phyloP scores from a whole-genome alignment of 2,888 invertebrate species.

The Agrotis puta region DNA sequence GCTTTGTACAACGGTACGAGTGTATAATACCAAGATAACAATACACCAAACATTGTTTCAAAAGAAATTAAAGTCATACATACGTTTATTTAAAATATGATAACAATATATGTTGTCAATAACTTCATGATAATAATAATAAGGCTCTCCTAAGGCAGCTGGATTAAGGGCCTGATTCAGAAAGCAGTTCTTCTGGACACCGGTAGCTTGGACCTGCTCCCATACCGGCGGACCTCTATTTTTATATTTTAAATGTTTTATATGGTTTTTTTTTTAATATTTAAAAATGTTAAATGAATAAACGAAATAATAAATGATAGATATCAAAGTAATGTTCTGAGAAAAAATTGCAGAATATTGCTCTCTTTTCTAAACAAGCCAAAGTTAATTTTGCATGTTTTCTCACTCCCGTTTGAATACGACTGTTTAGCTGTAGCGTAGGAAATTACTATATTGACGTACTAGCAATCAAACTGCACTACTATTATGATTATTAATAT shows the following conservation, averaged over 20 bases:
- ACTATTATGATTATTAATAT: conserved; percentile 51
- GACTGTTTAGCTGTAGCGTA: conserved; percentile 18
- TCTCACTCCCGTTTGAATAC: conserved; percentile 5
- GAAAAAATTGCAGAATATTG: neutral
- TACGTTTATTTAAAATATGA: conserved; percentile 22
- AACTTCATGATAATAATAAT: neutral
- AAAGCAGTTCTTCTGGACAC: too few species aligned
- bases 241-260: too few species aligned
- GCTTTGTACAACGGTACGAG: conserved; percentile 64
- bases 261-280: too few species aligned
- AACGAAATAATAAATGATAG: too few species aligned
- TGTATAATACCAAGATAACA: conserved; percentile 59
- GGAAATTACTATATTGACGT: conserved; percentile 44
- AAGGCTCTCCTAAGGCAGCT: too few species aligned
- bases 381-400: conserved; percentile 1
- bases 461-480: conserved; percentile 33
- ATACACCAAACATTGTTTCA: conserved; percentile 24
- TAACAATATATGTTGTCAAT: neutral
- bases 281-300: too few species aligned
- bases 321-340: neutral
- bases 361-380: conserved; percentile 6
- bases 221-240: too few species aligned
- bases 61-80: conserved; percentile 31
- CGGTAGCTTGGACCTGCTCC: too few species aligned
- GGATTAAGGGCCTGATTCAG: too few species aligned